Evolutionary conservation across 2,797 vertebrate species (phyloP).

Genomic region (Pseudomugil tenellus): DNA sequence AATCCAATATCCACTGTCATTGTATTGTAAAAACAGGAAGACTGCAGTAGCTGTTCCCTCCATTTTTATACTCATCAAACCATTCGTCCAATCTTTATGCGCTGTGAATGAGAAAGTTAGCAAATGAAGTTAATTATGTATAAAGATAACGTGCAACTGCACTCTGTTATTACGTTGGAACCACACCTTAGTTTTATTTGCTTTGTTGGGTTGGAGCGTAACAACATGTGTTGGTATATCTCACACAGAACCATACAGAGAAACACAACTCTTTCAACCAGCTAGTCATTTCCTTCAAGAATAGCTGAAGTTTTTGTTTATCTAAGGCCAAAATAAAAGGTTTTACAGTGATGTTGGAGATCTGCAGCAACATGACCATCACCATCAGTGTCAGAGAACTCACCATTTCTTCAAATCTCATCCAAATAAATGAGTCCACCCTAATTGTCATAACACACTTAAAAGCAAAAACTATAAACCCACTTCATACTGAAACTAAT

Average conservation of each 20-base stretch:
- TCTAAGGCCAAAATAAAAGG: slow-evolving; percentile 2
- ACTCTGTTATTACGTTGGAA: slow-evolving; percentile 42
- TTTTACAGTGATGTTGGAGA: slow-evolving; percentile 9
- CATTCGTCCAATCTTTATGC: not conserved
- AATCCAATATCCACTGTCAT: not conserved
- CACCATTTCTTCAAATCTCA: not conserved
- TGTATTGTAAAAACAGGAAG: too few relatives aligned
- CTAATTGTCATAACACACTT: not conserved
- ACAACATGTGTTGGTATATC: slow-evolving; percentile 52
- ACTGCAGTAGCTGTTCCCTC: not conserved
- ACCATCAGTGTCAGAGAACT: slow-evolving; percentile 5
- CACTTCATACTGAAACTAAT: not conserved
- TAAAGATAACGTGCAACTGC: slow-evolving; percentile 51
- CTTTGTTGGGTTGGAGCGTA: slow-evolving; percentile 53
- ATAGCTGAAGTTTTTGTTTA: not conserved
- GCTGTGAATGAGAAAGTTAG: slow-evolving; percentile 3
- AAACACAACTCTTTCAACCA: not conserved
- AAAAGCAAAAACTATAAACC: not conserved
- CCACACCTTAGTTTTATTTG: slow-evolving; percentile 64
- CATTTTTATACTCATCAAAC: not conserved
- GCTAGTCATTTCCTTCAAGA: not conserved
- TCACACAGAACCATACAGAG: not conserved
- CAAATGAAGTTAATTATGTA: slow-evolving; percentile 20
- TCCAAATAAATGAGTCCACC: not conserved
- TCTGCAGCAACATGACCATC: slow-evolving; percentile 1